Base-by-base conservation (phyloP, 2,797 vertebrate genomes). In the Siniperca undulata region DNA sequence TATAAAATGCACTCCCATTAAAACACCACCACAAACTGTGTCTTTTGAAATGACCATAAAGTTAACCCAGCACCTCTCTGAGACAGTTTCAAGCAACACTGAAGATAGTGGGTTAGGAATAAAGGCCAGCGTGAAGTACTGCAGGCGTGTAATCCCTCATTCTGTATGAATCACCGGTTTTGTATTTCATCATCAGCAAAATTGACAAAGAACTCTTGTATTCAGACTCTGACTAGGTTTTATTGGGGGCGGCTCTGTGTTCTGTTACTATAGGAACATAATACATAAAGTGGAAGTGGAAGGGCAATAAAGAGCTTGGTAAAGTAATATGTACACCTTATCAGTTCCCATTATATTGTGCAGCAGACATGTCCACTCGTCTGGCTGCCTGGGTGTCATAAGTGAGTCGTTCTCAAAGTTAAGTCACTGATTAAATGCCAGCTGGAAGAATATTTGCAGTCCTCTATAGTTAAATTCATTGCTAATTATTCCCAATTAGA, bases 261-360 rank as follows among this genome's bases (percentile, higher is more conserved):
- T 82, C 34, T 64, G 85, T 88, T 88, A 16, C 90, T 24, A 74
- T 59, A 30, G 86, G 2, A 84, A 89, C 84, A 0, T 17, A 9
- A 34, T 53, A 16, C 56, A 78, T n/a, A 61, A 59, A 11, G 75
- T 66, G 48, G 78, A 83, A 52, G 46, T 83, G 44, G 17, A 60
- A 50, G 27, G 5, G 70, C 55, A 69, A 67, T 85, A 86, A 88
- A 86, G 42, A 61, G 42, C 13, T 4, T 19, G 3, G 27, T 66
- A 4, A 58, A 71, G 62, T 48, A 5, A 17, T 71, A 5, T 12
- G 34, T 68, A 34, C 42, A 50, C 22, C 24, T 83, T 86, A 86
- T 90, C 84, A 64, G 60, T 68, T 77, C 40, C 34, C 60, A 0
- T 71, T 74, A 19, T 79, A 66, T 71, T 77, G 69, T 67, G 22